A percentile compares a stretch with the other conserved stretches of the same genome.
Evolutionary conservation across 2,888 invertebrate species (phyloP).

Genomic region (Drosophila planitibia): DNA sequence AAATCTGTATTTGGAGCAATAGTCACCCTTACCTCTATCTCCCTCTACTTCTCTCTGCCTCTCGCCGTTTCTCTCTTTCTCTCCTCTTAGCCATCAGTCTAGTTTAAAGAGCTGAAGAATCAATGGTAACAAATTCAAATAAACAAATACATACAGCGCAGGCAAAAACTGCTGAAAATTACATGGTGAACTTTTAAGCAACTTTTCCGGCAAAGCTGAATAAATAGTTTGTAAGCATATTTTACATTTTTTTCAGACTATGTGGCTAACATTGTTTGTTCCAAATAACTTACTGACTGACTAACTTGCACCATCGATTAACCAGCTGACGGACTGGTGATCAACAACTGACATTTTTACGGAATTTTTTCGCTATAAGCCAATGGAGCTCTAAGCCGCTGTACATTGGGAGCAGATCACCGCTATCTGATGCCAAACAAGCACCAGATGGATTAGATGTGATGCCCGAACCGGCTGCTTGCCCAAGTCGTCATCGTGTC

Average conservation of each 20-base stretch:
- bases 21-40: neutral
- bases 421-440: conserved; percentile 3
- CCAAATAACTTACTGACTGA: no score
- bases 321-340: neutral
- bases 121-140: neutral
- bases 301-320: no score
- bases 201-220: neutral
- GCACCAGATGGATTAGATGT: conserved; percentile 32
- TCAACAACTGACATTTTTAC: neutral
- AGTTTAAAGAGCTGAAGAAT: conserved; percentile 1
- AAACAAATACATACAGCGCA: neutral
- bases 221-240: neutral
- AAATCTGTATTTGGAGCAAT: conserved; percentile 21
- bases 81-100: conserved; percentile 1
- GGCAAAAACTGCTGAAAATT: neutral
- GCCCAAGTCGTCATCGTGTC: conserved; percentile 28
- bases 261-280: no score
- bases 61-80: neutral
- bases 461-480: conserved; percentile 8
- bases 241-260: neutral
- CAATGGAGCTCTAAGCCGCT: neutral
- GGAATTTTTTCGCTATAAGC: neutral
- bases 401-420: conserved; percentile 2
- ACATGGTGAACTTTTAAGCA: neutral
- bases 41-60: neutral